Evolutionary conservation across 2,113 vertebrate genomes (phyloP).

Genomic region (Dipodomys ordii): DNA sequence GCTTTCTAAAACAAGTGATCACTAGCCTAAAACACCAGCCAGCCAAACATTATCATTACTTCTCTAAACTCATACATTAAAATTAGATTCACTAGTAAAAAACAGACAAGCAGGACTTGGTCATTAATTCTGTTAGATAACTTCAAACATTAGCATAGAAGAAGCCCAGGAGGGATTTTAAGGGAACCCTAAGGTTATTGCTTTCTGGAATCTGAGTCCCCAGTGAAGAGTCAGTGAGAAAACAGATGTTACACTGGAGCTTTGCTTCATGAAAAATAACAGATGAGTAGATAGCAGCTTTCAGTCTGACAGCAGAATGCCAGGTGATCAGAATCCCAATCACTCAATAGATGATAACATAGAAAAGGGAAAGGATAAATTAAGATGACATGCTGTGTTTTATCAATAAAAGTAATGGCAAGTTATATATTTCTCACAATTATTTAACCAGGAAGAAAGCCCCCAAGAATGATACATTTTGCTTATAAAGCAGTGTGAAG

Average conservation of each 20-base stretch:
- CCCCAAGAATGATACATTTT: slow-evolving; percentile 84
- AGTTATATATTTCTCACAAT: slow-evolving; percentile 86
- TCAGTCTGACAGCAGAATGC: slow-evolving; percentile 80
- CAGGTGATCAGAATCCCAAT: slow-evolving; percentile 84
- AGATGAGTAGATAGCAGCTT: slow-evolving; percentile 83
- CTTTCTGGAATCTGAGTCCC: slow-evolving; percentile 74
- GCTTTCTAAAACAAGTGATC: not conserved
- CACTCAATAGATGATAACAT: slow-evolving; percentile 83
- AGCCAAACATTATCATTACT: not conserved
- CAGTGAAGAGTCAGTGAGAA: slow-evolving; percentile 82
- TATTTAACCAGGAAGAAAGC: slow-evolving; percentile 84
- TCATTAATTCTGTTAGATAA: slow-evolving; percentile 71
- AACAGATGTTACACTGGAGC: slow-evolving; percentile 83
- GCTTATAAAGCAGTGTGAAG: slow-evolving; percentile 86
- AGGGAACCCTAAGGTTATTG: slow-evolving; percentile 62
- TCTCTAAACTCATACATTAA: not conserved
- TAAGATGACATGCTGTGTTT: slow-evolving; percentile 83
- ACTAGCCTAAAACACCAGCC: slow-evolving; percentile 9
- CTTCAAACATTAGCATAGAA: slow-evolving; percentile 48
- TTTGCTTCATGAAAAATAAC: slow-evolving; percentile 84
- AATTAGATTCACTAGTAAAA: slow-evolving; percentile 72
- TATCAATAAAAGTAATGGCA: slow-evolving; percentile 88
- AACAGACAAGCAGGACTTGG: slow-evolving; percentile 24
- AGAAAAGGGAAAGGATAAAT: slow-evolving; percentile 84
- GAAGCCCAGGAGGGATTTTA: slow-evolving; percentile 40